These are phyloP conservation scores for Pedionomus torquatus DNA, from an alignment of 2,113 vertebrate genomes.

Conservation along the genomic window DNA sequence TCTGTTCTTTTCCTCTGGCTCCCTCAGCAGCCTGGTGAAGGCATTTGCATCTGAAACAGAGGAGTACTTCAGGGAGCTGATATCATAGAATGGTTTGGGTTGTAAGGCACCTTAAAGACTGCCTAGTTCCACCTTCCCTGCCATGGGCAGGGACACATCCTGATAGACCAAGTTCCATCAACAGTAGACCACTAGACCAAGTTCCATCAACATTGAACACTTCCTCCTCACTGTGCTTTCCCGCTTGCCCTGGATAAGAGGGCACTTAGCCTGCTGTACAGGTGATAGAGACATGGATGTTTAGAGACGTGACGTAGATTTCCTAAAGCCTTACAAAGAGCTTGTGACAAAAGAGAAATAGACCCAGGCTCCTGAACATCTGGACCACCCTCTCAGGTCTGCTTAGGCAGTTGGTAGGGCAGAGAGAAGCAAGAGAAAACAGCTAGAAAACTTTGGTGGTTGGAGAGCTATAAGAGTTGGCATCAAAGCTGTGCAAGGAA, in stretches of 20 bases:
- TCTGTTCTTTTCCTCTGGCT: neutral
- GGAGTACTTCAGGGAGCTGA: neutral
- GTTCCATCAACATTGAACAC: no score
- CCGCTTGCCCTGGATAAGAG: neutral
- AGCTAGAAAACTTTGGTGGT: neutral
- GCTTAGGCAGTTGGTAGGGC: neutral
- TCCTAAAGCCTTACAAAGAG: neutral
- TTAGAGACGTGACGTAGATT: neutral
- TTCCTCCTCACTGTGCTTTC: neutral
- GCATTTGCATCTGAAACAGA: neutral
- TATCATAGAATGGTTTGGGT: neutral
- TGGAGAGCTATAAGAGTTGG: neutral
- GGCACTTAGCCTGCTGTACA: neutral
- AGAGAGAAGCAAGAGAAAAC: neutral
- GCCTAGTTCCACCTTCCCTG: neutral
- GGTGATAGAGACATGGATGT: neutral
- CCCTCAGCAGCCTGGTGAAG: constrained; percentile 1
- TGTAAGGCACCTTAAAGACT: neutral
- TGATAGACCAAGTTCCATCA: neutral
- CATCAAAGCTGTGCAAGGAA: neutral
- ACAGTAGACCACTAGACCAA: no score
- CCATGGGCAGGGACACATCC: neutral
- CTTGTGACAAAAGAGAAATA: neutral
- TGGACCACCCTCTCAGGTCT: neutral
- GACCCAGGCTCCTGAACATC: neutral